Evolutionary conservation across 1,140 invertebrate species (phyloP).

Genomic region (Ceratoteleas bidentatus): DNA sequence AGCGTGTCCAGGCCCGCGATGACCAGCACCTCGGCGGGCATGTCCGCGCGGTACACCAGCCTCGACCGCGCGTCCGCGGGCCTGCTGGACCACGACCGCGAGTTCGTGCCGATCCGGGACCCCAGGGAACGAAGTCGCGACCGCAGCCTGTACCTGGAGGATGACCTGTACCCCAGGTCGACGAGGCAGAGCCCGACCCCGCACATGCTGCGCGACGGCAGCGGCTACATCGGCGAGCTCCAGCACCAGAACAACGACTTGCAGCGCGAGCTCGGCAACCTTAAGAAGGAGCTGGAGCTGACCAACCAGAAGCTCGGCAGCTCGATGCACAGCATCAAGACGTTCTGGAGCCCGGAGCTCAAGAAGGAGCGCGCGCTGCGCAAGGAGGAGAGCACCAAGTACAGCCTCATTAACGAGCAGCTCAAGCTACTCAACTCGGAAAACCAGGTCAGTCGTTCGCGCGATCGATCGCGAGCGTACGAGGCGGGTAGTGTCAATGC

Average conservation of each 20-base stretch:
- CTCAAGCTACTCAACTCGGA: constrained; percentile 97
- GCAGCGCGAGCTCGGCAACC: constrained; percentile 96
- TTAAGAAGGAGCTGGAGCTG: constrained; percentile 97
- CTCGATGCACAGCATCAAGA: constrained; percentile 99
- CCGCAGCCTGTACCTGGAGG: constrained; percentile 86
- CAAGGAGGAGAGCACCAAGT: constrained; percentile 99
- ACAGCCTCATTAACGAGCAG: constrained; percentile 97
- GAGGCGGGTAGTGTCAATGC: constrained; percentile 56
- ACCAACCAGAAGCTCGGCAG: constrained; percentile 99
- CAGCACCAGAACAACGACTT: constrained; percentile 97
- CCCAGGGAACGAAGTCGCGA: constrained; percentile 85
- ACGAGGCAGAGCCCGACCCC: constrained; percentile 89
- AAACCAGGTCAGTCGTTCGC: constrained; percentile 91
- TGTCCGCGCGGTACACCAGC: constrained; percentile 87
- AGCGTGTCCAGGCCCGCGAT: constrained; percentile 83
- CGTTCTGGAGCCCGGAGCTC: constrained; percentile 99
- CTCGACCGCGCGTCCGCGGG: constrained; percentile 86
- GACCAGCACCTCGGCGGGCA: constrained; percentile 79
- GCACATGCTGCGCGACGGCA: constrained; percentile 79
- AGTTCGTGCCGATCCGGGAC: constrained; percentile 91
- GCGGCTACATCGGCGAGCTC: constrained; percentile 92
- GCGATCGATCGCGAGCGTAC: constrained; percentile 59
- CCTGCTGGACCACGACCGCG: constrained; percentile 86
- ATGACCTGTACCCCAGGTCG: constrained; percentile 87
- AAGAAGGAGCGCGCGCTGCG: constrained; percentile 98